Percentiles rank a stretch among this genome's conserved stretches.
phyloP scores from a whole-genome alignment of 2,113 vertebrate species.

The Dinomys branickii region DNA sequence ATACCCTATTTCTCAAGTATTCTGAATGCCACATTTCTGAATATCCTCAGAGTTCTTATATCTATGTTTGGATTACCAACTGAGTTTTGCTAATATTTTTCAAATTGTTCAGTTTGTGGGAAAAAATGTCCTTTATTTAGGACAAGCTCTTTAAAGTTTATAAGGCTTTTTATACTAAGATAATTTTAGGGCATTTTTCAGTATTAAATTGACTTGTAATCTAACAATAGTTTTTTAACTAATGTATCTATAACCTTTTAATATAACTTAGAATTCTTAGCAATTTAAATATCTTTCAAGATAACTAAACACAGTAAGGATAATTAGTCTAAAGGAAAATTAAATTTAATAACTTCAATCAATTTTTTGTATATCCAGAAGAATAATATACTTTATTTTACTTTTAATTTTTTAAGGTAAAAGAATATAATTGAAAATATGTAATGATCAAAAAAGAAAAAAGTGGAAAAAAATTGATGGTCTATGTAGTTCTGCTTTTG shows the following conservation, averaged over 20 bases:
- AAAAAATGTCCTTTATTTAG: background rate
- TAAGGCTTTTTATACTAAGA: background rate
- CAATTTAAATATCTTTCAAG: constrained; percentile 3
- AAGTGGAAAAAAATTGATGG: background rate
- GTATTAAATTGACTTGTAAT: constrained; percentile 53
- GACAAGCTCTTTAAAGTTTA: background rate
- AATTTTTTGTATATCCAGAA: background rate
- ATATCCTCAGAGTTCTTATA: background rate
- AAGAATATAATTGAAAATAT: constrained; percentile 35
- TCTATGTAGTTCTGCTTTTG: background rate
- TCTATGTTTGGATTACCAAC: background rate
- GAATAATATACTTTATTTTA: constrained; percentile 19
- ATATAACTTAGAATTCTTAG: constrained; percentile 1
- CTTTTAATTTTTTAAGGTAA: constrained; percentile 35
- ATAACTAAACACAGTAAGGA: background rate
- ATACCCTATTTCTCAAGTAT: background rate
- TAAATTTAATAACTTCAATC: constrained; percentile 33
- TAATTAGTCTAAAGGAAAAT: constrained; percentile 3
- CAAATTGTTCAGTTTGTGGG: background rate
- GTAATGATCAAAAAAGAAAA: background rate
- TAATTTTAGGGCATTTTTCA: constrained; percentile 27
- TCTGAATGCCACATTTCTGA: background rate
- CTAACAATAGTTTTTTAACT: background rate
- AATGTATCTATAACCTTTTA: background rate
- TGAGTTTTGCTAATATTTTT: background rate